Evolutionary conservation across 2,113 vertebrate genomes (phyloP).

Genomic region (Heloderma charlesbogerti): DNA sequence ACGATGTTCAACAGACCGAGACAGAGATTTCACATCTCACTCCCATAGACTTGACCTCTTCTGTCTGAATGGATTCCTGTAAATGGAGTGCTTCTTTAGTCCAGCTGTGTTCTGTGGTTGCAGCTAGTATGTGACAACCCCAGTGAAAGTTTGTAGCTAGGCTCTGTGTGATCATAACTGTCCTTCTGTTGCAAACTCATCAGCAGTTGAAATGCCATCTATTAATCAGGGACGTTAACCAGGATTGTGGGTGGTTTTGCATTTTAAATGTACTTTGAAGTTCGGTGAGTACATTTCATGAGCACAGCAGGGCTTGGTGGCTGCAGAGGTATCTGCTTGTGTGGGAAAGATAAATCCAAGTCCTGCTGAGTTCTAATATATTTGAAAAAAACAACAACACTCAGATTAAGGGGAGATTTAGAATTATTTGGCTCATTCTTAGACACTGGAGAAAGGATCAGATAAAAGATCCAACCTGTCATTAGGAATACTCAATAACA

Average conservation of each 20-base stretch:
- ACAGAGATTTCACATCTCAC: neutral
- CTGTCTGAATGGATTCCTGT: neutral
- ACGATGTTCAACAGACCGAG: neutral
- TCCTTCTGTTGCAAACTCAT: slow-evolving; percentile 10
- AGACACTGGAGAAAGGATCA: neutral
- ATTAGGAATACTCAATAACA: too few species aligned
- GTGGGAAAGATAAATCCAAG: neutral
- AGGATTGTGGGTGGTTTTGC: neutral
- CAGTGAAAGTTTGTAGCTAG: neutral
- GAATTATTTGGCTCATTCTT: neutral
- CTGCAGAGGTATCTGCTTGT: neutral
- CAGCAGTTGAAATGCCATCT: slow-evolving; percentile 15
- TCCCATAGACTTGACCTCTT: neutral
- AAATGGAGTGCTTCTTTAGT: neutral
- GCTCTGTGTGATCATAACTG: neutral
- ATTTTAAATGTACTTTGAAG: neutral
- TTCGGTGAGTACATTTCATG: neutral
- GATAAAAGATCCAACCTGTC: neutral
- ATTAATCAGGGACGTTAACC: neutral
- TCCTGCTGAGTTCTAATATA: neutral
- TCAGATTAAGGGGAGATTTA: neutral
- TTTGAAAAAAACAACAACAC: neutral
- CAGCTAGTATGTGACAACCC: neutral
- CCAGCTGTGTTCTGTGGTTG: neutral
- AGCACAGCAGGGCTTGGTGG: neutral